These are phyloP conservation scores for Drosophila prostipennis DNA, from an alignment of 2,888 invertebrate species.

Conservation along the genomic window DNA sequence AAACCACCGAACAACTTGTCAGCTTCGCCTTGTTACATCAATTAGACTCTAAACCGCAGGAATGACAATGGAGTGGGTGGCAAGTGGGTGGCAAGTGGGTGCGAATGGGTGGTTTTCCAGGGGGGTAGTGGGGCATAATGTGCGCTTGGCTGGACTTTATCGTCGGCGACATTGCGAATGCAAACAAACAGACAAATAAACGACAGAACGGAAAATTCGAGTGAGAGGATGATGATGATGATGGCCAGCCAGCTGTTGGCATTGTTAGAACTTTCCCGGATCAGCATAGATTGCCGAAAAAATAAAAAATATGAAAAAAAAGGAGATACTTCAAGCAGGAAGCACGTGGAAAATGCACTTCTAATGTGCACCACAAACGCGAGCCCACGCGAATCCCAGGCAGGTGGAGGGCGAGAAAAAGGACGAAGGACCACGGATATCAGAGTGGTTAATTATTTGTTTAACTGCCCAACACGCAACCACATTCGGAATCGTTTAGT, in stretches of 20 bases:
- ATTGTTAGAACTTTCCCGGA: constrained; percentile 83
- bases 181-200: constrained; percentile 44
- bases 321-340: constrained; percentile 3
- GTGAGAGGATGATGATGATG: constrained; percentile 29
- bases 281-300: constrained; percentile 68
- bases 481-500: constrained; percentile 39
- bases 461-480: constrained; percentile 70
- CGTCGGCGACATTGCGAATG: constrained; percentile 38
- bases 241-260: constrained; percentile 72
- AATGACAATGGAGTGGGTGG: constrained; percentile 34
- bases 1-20: constrained; percentile 39
- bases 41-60: constrained; percentile 57
- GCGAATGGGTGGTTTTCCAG: constrained; percentile 30
- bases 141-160: constrained; percentile 56
- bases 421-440: not conserved
- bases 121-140: constrained; percentile 53
- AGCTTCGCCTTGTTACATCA: constrained; percentile 57
- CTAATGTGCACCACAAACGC: constrained; percentile 74
- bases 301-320: constrained; percentile 8
- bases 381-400: constrained; percentile 37
- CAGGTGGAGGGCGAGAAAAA: not conserved
- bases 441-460: constrained; percentile 77
- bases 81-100: constrained; percentile 3
- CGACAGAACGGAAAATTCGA: constrained; percentile 9
- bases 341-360: constrained; percentile 74